phyloP scores from a whole-genome alignment of 2,888 invertebrate genomes.

The Eupithecia abbreviata region DNA sequence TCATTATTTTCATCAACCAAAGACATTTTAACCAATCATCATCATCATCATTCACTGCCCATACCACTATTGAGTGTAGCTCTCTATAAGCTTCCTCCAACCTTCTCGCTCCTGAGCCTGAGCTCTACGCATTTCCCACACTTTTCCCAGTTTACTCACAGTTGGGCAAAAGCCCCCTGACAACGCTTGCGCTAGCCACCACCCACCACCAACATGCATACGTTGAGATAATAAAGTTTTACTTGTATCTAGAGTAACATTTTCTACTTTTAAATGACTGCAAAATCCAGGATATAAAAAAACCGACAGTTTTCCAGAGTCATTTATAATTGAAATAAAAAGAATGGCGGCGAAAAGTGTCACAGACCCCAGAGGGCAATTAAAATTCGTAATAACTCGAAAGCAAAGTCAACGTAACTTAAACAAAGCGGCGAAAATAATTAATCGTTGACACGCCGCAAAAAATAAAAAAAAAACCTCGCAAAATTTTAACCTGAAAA shows the following conservation, averaged over 20 bases:
- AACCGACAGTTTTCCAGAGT: conserved; percentile 30
- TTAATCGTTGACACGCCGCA: conserved; percentile 69
- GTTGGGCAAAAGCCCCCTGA: not conserved
- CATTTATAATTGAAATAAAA: conserved; percentile 46
- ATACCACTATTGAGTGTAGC: not conserved
- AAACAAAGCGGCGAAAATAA: conserved; percentile 77
- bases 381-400: conserved; percentile 76
- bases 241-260: not conserved
- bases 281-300: conserved; percentile 32
- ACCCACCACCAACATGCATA: not conserved
- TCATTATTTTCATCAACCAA: not conserved
- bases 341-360: conserved; percentile 58
- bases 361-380: conserved; percentile 65
- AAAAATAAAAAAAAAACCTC: conserved; percentile 47
- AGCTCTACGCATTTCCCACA: not conserved
- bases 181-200: not conserved
- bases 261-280: conserved; percentile 9
- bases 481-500: conserved; percentile 63
- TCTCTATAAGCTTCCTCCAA: not conserved
- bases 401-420: conserved; percentile 75
- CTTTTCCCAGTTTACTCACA: not conserved
- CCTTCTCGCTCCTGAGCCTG: not conserved
- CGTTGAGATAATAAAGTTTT: not conserved
- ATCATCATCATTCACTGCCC: not conserved
- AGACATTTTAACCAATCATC: not conserved